These are phyloP conservation scores for Limulus polyphemus DNA, from an alignment of 2,888 invertebrate species.

Conservation along the genomic window DNA sequence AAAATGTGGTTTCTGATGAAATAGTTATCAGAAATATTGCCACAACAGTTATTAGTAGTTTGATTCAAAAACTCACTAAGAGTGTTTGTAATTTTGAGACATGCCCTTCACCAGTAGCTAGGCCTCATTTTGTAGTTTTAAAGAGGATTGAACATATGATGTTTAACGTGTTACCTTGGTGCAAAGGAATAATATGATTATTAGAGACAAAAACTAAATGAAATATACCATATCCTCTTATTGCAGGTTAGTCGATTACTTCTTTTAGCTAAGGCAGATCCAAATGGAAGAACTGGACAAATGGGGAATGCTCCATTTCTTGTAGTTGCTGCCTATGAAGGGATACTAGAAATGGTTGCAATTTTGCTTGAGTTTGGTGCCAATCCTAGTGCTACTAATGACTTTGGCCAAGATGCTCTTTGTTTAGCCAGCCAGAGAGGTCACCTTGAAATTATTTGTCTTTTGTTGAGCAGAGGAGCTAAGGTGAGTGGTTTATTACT, in stretches of 20 bases:
- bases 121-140: too few relatives aligned
- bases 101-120: too few relatives aligned
- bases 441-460: conserved; percentile 60
- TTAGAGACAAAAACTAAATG: too few relatives aligned
- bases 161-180: too few relatives aligned
- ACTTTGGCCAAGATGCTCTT: conserved; percentile 74
- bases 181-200: too few relatives aligned
- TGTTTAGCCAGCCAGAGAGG: conserved; percentile 76
- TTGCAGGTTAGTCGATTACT: conserved; percentile 66
- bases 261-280: conserved; percentile 73
- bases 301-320: conserved; percentile 50
- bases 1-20: not conserved
- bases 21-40: too few relatives aligned
- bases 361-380: conserved; percentile 80
- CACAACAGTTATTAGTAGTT: too few relatives aligned
- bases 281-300: conserved; percentile 56
- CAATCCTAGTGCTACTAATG: conserved; percentile 69
- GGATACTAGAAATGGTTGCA: conserved; percentile 81
- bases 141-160: too few relatives aligned
- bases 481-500: conserved; percentile 22
- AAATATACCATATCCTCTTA: too few relatives aligned
- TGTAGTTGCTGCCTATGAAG: conserved; percentile 79
- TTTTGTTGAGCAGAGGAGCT: conserved; percentile 43
- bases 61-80: too few relatives aligned
- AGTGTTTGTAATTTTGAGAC: too few relatives aligned